Conservation (phyloP, 2,797 vertebrate species). For the Harpagifer antarcticus region DNA sequence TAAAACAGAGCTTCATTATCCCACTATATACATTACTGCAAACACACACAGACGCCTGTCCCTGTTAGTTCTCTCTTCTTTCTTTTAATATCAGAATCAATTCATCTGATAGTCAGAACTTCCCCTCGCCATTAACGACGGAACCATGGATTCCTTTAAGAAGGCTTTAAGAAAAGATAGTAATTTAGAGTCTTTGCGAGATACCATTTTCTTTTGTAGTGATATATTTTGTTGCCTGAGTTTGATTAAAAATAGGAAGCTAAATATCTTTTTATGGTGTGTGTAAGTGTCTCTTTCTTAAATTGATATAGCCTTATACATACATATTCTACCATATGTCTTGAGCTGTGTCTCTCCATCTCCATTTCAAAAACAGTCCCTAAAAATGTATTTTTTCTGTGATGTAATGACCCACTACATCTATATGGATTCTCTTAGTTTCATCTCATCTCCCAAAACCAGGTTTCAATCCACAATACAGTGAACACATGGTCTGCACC, state of each 20-base stretch:
- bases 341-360: background rate
- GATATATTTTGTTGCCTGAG: background rate
- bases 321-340: background rate
- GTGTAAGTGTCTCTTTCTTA: background rate
- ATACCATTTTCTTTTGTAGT: background rate
- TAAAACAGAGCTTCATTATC: constrained; percentile 66
- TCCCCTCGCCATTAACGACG: constrained; percentile 35
- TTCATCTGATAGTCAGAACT: constrained; percentile 30
- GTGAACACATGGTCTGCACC: constrained; percentile 13
- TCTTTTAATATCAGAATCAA: background rate
- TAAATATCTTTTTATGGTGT: background rate
- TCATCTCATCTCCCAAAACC: constrained; percentile 31
- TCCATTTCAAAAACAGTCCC: constrained; percentile 1
- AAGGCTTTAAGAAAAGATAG: constrained; percentile 1
- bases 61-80: background rate
- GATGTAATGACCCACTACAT: constrained; percentile 23
- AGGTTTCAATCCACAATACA: constrained; percentile 26
- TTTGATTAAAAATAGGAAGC: background rate
- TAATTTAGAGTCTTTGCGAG: background rate
- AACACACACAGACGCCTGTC: constrained; percentile 22
- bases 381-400: too few relatives aligned
- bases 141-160: constrained; percentile 4
- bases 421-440: constrained; percentile 24
- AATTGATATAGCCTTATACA: background rate
- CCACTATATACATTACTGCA: constrained; percentile 30